Base-by-base conservation (phyloP, 2,113 vertebrate species). In the Neoarius graeffei region DNA sequence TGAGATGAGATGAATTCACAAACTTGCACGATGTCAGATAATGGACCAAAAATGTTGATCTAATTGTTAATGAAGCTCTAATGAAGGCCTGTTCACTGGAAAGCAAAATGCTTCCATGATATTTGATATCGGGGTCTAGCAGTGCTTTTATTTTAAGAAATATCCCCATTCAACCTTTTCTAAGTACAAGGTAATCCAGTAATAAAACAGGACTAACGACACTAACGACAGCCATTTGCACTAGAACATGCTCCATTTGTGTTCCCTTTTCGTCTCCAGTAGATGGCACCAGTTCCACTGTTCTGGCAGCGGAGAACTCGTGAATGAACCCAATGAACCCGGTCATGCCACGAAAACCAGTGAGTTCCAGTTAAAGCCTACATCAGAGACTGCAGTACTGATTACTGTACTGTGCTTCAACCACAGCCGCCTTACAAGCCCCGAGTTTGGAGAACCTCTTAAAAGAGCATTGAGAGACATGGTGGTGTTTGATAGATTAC, bases 271-370 rank as follows among this genome's bases (percentile, higher is more conserved):
- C 57, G 20, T 83, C 19, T 71, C 85, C 91, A 90, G 83, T 48
- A 90, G 91, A 69, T 89, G 91, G 91, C 83, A 62, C 3, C 84
- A 67, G 19, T 56, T 83, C 27, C 69, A 27, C 10, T 83, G n/a
- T 66, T 74, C 14, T 83, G n/a, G 57, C 19, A 13, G 80, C 20
- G 19, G 9, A 54, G 64, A 30, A 57, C 54, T 15, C 7, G 57
- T n/a, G 27, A 76, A 83, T 54, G 87, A 84, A 77, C 87, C 27
- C 27, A 17, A 15, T 88, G 87, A 83, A 84, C 87, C 81, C 71
- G 30, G 17, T 30, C 81, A 83, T 77, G 48, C 57, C 66, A 77
- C 81, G 20, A 52, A 83, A 77, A 67, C 60, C 86, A 54, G 23
- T 87, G 67, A 10, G 50, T n/a, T 73, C 52, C 64, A 77, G 35